Evolutionary conservation across 2,888 invertebrate genomes (phyloP).

Genomic region (Pilophorus perplexus): DNA sequence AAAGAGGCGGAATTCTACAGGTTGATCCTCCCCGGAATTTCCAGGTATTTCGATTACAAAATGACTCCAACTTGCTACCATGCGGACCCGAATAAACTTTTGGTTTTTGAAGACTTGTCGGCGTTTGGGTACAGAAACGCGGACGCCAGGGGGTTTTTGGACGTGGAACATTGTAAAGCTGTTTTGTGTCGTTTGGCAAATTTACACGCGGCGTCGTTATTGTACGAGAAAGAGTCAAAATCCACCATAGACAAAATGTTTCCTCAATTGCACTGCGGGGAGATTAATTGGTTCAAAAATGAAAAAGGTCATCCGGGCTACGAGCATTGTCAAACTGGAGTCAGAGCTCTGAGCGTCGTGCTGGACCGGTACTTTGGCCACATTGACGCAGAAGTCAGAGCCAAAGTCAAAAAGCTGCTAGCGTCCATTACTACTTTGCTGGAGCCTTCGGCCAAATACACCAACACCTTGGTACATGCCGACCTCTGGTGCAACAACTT

Average conservation of each 20-base stretch:
- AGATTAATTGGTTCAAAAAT: constrained; percentile 21
- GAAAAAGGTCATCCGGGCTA: constrained; percentile 31
- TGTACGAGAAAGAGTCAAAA: constrained; percentile 14
- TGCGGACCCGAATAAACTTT: constrained; percentile 9
- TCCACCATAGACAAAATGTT: constrained; percentile 13
- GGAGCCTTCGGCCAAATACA: constrained; percentile 1
- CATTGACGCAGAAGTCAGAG: background rate
- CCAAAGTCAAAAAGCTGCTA: constrained; percentile 17
- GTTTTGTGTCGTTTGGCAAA: constrained; percentile 7
- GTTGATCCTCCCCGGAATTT: background rate
- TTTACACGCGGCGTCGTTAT: constrained; percentile 25
- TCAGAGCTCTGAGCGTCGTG: constrained; percentile 21
- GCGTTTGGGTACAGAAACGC: constrained; percentile 9
- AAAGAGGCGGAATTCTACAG: constrained; percentile 19
- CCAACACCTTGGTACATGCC: constrained; percentile 14
- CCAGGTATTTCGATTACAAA: constrained; percentile 22
- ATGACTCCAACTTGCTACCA: constrained; percentile 27
- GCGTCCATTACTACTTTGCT: constrained; percentile 9
- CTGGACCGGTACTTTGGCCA: constrained; percentile 9
- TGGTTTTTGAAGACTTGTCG: constrained; percentile 16
- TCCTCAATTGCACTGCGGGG: constrained; percentile 13
- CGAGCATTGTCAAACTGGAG: constrained; percentile 30
- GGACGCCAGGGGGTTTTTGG: background rate
- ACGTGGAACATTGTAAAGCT: constrained; percentile 25
- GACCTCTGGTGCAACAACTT: constrained; percentile 32